These are phyloP conservation scores for Lordiphosa fenestrarum DNA, from an alignment of 2,888 invertebrate genomes.

Conservation along the genomic window DNA sequence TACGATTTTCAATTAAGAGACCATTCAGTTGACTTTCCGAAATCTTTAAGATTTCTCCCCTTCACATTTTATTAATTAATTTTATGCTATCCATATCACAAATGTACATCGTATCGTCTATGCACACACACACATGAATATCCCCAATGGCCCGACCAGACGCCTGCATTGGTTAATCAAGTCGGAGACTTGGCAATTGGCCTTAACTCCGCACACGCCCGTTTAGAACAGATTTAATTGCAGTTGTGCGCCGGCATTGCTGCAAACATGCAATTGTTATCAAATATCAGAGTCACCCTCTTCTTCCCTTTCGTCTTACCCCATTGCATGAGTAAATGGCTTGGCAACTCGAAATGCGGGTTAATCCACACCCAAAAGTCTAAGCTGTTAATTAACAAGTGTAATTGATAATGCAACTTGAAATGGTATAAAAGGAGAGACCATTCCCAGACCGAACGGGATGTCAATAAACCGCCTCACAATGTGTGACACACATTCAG, in stretches of 20 bases:
- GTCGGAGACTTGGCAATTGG: conserved; percentile 38
- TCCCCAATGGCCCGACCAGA: conserved; percentile 7
- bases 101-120: too few species aligned
- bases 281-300: conserved; percentile 48
- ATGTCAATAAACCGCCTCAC: conserved; percentile 9
- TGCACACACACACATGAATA: too few species aligned
- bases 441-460: conserved; percentile 22
- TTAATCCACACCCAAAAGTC: conserved; percentile 48
- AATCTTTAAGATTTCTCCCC: neutral
- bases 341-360: conserved; percentile 51
- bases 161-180: conserved; percentile 33
- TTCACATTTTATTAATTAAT: neutral
- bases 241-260: conserved; percentile 47
- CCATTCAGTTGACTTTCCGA: too few species aligned
- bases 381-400: conserved; percentile 65
- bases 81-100: too few species aligned
- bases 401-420: conserved; percentile 59
- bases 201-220: conserved; percentile 40
- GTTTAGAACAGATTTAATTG: conserved; percentile 70
- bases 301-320: neutral
- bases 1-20: too few species aligned
- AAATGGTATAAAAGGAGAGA: conserved; percentile 23
- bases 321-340: conserved; percentile 14
- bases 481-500: conserved; percentile 55
- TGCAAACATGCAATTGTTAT: conserved; percentile 64